These are phyloP conservation scores for Cetoscarus ocellatus DNA, from an alignment of 2,797 vertebrate genomes.

Conservation along the genomic window DNA sequence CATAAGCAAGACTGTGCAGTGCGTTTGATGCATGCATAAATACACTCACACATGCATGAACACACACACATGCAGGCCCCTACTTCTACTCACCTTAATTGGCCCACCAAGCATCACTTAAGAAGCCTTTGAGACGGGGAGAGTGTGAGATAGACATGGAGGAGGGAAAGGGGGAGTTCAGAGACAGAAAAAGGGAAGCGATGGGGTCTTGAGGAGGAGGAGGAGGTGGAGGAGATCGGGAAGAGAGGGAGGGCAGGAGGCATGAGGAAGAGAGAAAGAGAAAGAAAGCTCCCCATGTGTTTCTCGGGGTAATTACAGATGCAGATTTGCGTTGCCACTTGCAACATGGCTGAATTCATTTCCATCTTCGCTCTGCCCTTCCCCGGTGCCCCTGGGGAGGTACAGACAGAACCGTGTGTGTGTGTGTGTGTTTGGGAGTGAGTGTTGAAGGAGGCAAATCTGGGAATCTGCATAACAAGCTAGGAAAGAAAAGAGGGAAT, in stretches of 20 bases:
- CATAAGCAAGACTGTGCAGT: slow-evolving; percentile 71
- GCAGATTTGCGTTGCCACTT: slow-evolving; percentile 89
- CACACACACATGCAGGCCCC: slow-evolving; percentile 45
- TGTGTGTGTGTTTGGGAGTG: slow-evolving; percentile 28
- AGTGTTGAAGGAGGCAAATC: slow-evolving; percentile 76
- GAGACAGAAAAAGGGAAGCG: slow-evolving; percentile 67
- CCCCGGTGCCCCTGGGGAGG: slow-evolving; percentile 84
- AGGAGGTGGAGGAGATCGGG: slow-evolving; percentile 64
- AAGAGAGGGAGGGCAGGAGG: slow-evolving; percentile 70
- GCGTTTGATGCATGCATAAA: slow-evolving; percentile 81
- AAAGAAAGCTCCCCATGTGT: slow-evolving; percentile 78
- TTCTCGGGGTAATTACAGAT: slow-evolving; percentile 89
- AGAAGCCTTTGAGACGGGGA: slow-evolving; percentile 86
- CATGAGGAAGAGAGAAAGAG: slow-evolving; percentile 56
- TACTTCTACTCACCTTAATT: slow-evolving; percentile 86
- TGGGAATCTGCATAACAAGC: slow-evolving; percentile 85
- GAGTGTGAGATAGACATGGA: slow-evolving; percentile 74
- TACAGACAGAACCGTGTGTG: slow-evolving; percentile 63
- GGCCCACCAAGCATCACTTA: slow-evolving; percentile 88
- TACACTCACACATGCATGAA: slow-evolving; percentile 73
- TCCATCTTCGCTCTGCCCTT: slow-evolving; percentile 87
- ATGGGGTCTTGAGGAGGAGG: slow-evolving; percentile 58
- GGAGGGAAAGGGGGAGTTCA: slow-evolving; percentile 74
- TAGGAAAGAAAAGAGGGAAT: slow-evolving; percentile 66
- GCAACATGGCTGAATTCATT: slow-evolving; percentile 90